Percentiles rank a stretch among this genome's conserved stretches.
Conservation (phyloP, 2,797 vertebrate genomes). For the Rachycentron canadum region DNA sequence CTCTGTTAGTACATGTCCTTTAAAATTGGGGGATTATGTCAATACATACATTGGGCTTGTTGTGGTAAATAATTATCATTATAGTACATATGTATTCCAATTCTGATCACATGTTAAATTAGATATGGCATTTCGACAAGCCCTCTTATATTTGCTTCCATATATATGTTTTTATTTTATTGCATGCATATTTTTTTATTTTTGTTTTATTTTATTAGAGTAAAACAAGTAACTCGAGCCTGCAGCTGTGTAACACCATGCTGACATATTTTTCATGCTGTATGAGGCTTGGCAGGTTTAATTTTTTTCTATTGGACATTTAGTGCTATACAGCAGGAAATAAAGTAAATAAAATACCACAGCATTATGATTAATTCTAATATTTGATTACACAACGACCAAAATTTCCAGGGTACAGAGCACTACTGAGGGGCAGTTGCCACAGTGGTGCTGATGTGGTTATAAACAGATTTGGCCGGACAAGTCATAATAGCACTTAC, state of each 20-base stretch:
- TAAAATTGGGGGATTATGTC: not conserved
- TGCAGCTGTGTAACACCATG: slow-evolving; percentile 41
- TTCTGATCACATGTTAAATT: slow-evolving; percentile 1
- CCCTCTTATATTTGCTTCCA: not conserved
- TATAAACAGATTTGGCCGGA: slow-evolving; percentile 70
- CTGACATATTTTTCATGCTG: slow-evolving; percentile 41
- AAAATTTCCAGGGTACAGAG: slow-evolving; percentile 45
- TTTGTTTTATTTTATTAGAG: too few species aligned
- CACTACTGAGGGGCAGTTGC: slow-evolving; percentile 43
- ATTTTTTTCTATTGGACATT: slow-evolving; percentile 64
- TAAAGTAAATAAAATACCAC: slow-evolving; percentile 70
- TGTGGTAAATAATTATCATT: slow-evolving; percentile 21
- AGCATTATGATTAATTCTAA: slow-evolving; percentile 68
- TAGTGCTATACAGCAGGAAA: slow-evolving; percentile 61
- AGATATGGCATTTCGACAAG: slow-evolving; percentile 19
- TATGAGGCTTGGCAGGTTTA: slow-evolving; percentile 63
- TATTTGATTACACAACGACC: slow-evolving; percentile 52
- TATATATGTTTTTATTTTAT: slow-evolving; percentile 37
- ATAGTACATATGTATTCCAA: not conserved
- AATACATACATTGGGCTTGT: not conserved
- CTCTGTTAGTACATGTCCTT: slow-evolving; percentile 6
- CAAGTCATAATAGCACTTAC: slow-evolving; percentile 64
- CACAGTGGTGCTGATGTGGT: slow-evolving; percentile 61
- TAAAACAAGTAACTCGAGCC: slow-evolving; percentile 26
- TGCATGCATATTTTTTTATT: too few species aligned